Evolutionary conservation across 2,888 invertebrate species (phyloP).

Genomic region (Fabriciana adippe): DNA sequence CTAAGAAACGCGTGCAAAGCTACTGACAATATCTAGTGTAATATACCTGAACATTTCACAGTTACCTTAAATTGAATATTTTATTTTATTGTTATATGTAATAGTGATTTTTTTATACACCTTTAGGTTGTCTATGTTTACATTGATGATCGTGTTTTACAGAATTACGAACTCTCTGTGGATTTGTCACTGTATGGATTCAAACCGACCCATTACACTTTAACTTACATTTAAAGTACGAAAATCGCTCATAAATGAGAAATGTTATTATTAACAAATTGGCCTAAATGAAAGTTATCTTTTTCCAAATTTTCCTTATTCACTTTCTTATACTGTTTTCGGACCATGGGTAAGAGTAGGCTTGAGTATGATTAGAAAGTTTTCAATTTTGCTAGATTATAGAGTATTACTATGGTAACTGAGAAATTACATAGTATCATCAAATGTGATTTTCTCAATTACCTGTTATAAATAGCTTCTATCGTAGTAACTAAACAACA

Average conservation of each 20-base stretch:
- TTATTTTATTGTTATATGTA: too few relatives aligned
- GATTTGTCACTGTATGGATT: conserved; percentile 40
- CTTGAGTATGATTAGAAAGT: conserved; percentile 27
- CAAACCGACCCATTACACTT: conserved; percentile 39
- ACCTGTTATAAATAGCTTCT: conserved; percentile 13
- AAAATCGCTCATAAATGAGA: neutral
- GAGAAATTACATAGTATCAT: conserved; percentile 17
- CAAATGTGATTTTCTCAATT: conserved; percentile 2
- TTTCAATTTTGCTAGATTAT: conserved; percentile 29
- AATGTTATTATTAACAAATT: conserved; percentile 1
- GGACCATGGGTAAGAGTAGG: conserved; percentile 46
- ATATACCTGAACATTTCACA: too few relatives aligned
- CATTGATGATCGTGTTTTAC: conserved; percentile 36
- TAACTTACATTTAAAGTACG: conserved; percentile 43
- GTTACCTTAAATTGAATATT: too few relatives aligned
- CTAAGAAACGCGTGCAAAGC: too few relatives aligned
- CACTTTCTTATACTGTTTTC: conserved; percentile 44
- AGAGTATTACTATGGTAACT: conserved; percentile 13
- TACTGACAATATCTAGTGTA: too few relatives aligned
- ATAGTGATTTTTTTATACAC: neutral
- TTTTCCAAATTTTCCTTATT: conserved; percentile 44
- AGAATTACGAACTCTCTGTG: conserved; percentile 40
- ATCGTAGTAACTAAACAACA: conserved; percentile 16
- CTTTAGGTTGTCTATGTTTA: conserved; percentile 5
- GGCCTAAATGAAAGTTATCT: conserved; percentile 24